Base-by-base conservation (phyloP, 2,113 vertebrate genomes). In the Heliornis fulica region DNA sequence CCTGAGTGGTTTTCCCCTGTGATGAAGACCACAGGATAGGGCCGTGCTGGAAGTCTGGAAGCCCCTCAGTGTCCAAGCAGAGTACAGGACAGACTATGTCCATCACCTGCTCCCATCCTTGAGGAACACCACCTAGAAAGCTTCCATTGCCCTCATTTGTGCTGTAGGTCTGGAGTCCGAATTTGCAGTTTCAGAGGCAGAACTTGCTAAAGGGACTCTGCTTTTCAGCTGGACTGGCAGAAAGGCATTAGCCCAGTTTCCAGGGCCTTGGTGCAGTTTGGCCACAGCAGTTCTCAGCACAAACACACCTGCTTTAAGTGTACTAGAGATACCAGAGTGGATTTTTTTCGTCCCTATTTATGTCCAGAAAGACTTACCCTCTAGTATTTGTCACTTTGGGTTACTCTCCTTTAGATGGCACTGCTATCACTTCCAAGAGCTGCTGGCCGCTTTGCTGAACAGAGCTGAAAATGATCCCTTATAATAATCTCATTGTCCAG, bases 321-420 rank as follows among this genome's bases (percentile, higher is more conserved):
- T 20, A 45, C 32, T 11, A 46, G 53, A 75, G 19, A 34, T 22
- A 41, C 0, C 2, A 41, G 69, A 71, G 11, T 2, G 28, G 26
- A 29, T 41, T 48, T 53, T 66, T 66, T 28, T 10, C 2, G 12
- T 56, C 40, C 3, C 4, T 34, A 1, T 64, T 68, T 14, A 17
- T 5, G 13, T 17, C 29, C 3, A 1, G 22, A 25, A 66, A 13
- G 38, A 74, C 54, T 54, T 64, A 41, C 15, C 25, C 31, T 71
- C 22, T 28, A 36, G 19, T 41, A 34, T 70, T 25, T 34, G 63
- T 83, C 87, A 89, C 31, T 97, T 94, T 25, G 70, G 32, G 9
- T 25, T 34, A 7, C 8, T 50, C 22, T 32, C 97, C 98, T 96
- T 82, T 97, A 98, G 98, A 90, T 98, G 98, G 96, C 97, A 93